Conservation (phyloP, 2,888 invertebrate species). For the Torymus tubicola region DNA sequence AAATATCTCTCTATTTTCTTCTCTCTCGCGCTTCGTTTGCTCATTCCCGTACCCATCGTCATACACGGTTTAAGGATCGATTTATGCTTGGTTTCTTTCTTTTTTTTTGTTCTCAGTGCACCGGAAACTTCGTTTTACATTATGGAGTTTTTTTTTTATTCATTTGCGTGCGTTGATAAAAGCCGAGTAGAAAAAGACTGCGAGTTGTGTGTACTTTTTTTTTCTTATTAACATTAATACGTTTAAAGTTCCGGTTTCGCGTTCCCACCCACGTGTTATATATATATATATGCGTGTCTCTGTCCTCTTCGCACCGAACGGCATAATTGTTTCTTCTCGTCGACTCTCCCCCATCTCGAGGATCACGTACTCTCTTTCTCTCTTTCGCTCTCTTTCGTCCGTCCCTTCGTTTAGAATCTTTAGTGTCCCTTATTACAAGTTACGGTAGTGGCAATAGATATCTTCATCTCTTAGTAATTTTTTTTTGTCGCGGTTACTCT, state of each 20-base stretch:
- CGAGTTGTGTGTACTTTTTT: slow-evolving; percentile 37
- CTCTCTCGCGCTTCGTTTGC: slow-evolving; percentile 9
- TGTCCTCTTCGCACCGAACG: slow-evolving; percentile 22
- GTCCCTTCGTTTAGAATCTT: slow-evolving; percentile 65
- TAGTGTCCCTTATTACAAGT: slow-evolving; percentile 66
- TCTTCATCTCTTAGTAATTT: slow-evolving; percentile 57
- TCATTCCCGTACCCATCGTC: slow-evolving; percentile 8
- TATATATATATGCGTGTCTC: not conserved
- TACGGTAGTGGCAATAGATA: slow-evolving; percentile 55
- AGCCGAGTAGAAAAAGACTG: slow-evolving; percentile 58
- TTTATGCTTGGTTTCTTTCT: slow-evolving; percentile 30
- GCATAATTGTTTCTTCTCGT: slow-evolving; percentile 17
- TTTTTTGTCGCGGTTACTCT: slow-evolving; percentile 5
- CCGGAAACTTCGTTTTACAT: slow-evolving; percentile 45
- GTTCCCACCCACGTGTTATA: not conserved
- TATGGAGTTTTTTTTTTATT: slow-evolving; percentile 32
- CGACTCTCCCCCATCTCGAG: slow-evolving; percentile 23
- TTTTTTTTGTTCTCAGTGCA: slow-evolving; percentile 37
- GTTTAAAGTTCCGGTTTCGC: slow-evolving; percentile 27
- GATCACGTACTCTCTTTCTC: slow-evolving; percentile 63
- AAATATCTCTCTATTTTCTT: slow-evolving; percentile 37
- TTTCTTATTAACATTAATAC: slow-evolving; percentile 25
- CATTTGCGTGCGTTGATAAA: slow-evolving; percentile 55
- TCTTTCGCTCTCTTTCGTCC: slow-evolving; percentile 39
- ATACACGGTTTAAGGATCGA: slow-evolving; percentile 39